phyloP scores from a whole-genome alignment of 1,140 invertebrate genomes.

The Delia radicum region DNA sequence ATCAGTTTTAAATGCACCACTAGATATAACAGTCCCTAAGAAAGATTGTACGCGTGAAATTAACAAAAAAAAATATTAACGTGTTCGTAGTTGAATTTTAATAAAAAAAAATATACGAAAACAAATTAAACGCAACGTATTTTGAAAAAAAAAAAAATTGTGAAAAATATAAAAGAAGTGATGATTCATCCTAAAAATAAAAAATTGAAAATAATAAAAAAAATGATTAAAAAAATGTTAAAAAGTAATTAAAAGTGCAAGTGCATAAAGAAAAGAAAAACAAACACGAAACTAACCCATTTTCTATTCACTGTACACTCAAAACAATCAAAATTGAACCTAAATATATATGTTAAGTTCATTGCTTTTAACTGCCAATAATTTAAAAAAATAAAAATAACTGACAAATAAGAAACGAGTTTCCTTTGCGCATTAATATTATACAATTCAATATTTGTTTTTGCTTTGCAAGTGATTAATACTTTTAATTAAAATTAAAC shows the following conservation, averaged over 20 bases:
- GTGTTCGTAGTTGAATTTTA: not conserved
- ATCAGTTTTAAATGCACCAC: constrained; percentile 20
- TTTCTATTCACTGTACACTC: not conserved
- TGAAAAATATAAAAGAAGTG: not conserved
- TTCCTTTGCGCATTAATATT: not conserved
- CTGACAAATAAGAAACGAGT: not conserved
- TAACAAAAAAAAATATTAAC: not conserved
- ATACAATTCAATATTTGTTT: not conserved
- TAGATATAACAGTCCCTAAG: constrained; percentile 6
- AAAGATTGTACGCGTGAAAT: not conserved
- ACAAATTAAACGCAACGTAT: not conserved
- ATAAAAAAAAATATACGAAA: not conserved
- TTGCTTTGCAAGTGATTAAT: not conserved
- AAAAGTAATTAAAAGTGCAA: constrained; percentile 1
- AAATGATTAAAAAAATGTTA: not conserved
- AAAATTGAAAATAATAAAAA: not conserved
- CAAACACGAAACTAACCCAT: not conserved
- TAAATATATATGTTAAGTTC: not conserved
- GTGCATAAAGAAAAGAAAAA: not conserved
- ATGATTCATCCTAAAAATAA: not conserved
- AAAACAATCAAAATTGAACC: not conserved
- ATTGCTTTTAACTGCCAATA: too few species aligned
- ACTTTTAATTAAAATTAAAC: not conserved
- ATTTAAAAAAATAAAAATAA: too few species aligned
- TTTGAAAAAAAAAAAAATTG: not conserved